phyloP scores from a whole-genome alignment of 1,140 invertebrate genomes.

The Aporrectodea caliginosa region DNA sequence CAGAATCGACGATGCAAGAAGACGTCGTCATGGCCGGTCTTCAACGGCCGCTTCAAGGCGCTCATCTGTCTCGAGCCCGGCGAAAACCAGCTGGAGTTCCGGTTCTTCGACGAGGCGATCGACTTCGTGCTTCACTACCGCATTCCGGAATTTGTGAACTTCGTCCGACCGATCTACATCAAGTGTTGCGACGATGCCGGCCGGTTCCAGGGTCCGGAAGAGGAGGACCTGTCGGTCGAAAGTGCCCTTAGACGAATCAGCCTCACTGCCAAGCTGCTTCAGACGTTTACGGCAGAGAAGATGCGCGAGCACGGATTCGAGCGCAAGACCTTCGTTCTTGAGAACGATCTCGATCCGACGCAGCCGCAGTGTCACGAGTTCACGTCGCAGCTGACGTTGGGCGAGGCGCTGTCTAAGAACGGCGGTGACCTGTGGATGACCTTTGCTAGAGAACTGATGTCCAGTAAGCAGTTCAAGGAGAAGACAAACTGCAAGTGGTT shows the following conservation, averaged over 20 bases:
- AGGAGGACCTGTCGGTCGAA: constrained; percentile 66
- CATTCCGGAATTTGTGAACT: constrained; percentile 40
- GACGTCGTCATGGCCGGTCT: constrained; percentile 44
- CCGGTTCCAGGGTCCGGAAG: constrained; percentile 71
- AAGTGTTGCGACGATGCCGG: constrained; percentile 64
- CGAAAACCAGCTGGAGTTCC: constrained; percentile 44
- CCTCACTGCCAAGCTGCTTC: constrained; percentile 73
- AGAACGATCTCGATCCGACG: constrained; percentile 56
- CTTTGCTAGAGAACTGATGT: constrained; percentile 73
- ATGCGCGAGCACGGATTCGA: constrained; percentile 74
- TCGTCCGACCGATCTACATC: constrained; percentile 57
- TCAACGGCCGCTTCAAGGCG: constrained; percentile 49
- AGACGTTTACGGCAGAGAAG: constrained; percentile 82
- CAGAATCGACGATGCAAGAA: neutral
- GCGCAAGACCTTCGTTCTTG: constrained; percentile 75
- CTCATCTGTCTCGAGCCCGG: constrained; percentile 41
- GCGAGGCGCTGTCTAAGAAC: constrained; percentile 68
- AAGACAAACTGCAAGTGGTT: constrained; percentile 75
- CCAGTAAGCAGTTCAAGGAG: constrained; percentile 58
- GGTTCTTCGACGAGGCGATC: constrained; percentile 39
- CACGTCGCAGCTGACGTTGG: constrained; percentile 68
- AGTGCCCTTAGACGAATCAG: constrained; percentile 73
- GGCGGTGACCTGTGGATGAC: constrained; percentile 74
- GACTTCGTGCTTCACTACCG: constrained; percentile 41
- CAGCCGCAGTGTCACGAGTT: constrained; percentile 59